A percentile compares a stretch with the other conserved stretches of the same genome.
Conservation (phyloP, 1,140 invertebrate species). For the Cotesia vestalis region DNA sequence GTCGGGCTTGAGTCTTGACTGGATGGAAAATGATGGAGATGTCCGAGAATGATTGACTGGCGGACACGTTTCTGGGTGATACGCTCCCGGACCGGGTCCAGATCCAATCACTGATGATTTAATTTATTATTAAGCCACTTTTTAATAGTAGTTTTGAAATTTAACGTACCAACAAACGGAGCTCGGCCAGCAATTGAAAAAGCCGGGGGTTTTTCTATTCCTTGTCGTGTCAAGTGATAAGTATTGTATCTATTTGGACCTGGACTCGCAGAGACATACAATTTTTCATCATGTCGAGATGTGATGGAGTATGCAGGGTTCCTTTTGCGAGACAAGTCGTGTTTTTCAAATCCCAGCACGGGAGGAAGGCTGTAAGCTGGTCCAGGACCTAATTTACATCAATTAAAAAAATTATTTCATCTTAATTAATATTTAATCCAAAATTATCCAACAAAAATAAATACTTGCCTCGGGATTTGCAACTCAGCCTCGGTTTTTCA, state of each 20-base stretch:
- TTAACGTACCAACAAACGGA: constrained; percentile 41
- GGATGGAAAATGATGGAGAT: constrained; percentile 53
- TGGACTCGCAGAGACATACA: constrained; percentile 43
- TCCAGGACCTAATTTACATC: constrained; percentile 55
- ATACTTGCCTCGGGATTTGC: constrained; percentile 42
- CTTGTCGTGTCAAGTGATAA: constrained; percentile 53
- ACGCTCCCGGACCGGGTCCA: constrained; percentile 59
- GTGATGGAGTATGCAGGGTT: constrained; percentile 59
- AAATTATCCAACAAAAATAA: constrained; percentile 9
- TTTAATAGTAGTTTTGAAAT: background rate
- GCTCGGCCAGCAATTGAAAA: constrained; percentile 49
- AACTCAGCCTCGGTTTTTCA: constrained; percentile 42
- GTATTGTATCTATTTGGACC: constrained; percentile 55
- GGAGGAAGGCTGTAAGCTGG: constrained; percentile 58
- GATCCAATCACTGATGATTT: constrained; percentile 12
- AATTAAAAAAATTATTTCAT: background rate
- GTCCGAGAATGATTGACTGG: constrained; percentile 52
- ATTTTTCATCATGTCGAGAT: constrained; percentile 27
- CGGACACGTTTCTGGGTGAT: constrained; percentile 54
- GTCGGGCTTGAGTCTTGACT: constrained; percentile 37
- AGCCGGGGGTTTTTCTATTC: constrained; percentile 49
- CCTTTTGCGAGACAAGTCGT: constrained; percentile 57
- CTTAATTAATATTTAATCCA: background rate
- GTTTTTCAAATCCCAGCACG: constrained; percentile 56
- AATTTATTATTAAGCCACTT: constrained; percentile 29